Conservation (phyloP, 2,113 vertebrate species). For the Chionomys nivalis region DNA sequence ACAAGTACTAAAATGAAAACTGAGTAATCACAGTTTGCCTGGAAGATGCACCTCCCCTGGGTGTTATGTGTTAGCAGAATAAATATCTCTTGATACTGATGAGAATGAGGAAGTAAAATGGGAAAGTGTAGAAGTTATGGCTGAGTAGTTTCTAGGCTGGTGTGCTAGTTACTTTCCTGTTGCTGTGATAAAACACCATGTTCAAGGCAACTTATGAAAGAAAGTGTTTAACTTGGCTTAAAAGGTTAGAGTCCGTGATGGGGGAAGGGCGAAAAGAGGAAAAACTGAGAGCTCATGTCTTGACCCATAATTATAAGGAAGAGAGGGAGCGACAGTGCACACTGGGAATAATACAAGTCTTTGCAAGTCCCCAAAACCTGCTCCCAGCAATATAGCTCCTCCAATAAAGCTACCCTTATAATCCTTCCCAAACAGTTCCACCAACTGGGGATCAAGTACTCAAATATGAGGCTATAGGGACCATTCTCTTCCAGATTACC, state of each 20-base stretch:
- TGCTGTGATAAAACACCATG: neutral
- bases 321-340: neutral
- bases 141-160: neutral
- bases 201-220: neutral
- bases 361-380: neutral
- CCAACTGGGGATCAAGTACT: neutral
- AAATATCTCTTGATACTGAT: neutral
- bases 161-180: neutral
- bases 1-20: neutral
- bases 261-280: too few relatives aligned
- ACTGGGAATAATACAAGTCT: neutral
- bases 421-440: neutral
- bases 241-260: neutral
- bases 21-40: neutral
- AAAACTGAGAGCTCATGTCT: neutral
- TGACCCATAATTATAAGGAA: neutral
- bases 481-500: neutral
- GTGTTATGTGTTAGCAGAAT: neutral
- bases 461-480: neutral
- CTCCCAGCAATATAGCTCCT: neutral
- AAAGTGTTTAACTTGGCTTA: neutral
- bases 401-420: neutral
- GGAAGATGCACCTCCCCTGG: neutral
- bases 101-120: neutral
- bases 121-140: neutral